Evolutionary conservation across 2,113 vertebrate genomes (phyloP), one percentile per base, ranked within the genome.

Genomic region (Sceloporus undulatus): DNA sequence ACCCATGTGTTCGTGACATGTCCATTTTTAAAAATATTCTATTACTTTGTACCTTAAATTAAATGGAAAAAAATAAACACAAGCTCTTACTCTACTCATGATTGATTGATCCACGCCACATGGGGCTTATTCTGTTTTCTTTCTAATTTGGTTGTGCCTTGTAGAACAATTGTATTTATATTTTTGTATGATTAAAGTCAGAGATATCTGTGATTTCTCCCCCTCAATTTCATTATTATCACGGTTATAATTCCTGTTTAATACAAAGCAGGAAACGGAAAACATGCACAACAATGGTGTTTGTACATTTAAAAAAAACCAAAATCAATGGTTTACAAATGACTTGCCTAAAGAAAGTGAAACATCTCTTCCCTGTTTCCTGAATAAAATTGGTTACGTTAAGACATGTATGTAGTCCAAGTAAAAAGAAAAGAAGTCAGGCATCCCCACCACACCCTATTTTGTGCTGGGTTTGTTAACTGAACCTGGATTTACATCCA

Each of bases 221-320:
- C n/a, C n/a, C n/a, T 99, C 99, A 82, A 99, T 99, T 88, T 98
- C 94, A 88, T 99, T 99, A 92, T 98, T 97, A 96, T 99, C 98
- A 79, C 99, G 95, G 85, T 99, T n/a, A 96, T 62, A 99, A 91
- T 94, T 99, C 99, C 99, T 99, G 59, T 76, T 96, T 74, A 56
- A 70, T 62, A 90, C 42, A 91, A 92, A 88, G 62, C 40, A 90
- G 42, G 77, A 86, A 91, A 95, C 79, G 81, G 79, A 89, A 89
- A 84, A 2, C 9, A 38, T 81, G 27, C 92, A 82, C 88, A 65
- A 19, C n/a, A 77, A 83, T 89, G 73, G 0, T 27, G 1, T 73
- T 85, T 11, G 14, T 62, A 65, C 23, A 56, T 80, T 71, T 11
- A 56, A 38, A 40, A 11, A 78, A 65, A 34, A 9, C 9, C n/a